Evolutionary conservation across 2,113 vertebrate genomes (phyloP).

Genomic region (Pachycephala philippinensis): DNA sequence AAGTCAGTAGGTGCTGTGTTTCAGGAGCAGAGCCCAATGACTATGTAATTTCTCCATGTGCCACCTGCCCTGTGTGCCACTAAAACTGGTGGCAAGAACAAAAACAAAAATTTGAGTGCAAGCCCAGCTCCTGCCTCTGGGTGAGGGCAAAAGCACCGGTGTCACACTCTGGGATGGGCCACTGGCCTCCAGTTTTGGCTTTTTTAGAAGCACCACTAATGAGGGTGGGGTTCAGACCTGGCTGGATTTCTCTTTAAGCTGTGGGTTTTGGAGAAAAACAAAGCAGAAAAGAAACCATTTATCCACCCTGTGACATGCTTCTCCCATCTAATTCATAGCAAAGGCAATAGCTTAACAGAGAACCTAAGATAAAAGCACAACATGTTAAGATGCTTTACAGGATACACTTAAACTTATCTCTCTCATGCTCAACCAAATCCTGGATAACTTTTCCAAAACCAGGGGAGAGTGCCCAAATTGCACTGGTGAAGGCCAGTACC

Average conservation of each 20-base stretch:
- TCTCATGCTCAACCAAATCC: not conserved
- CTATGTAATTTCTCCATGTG: rapidly evolving
- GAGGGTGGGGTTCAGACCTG: not conserved
- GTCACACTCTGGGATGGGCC: rapidly evolving
- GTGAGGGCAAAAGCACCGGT: not conserved
- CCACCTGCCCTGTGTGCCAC: not conserved
- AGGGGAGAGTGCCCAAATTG: not conserved
- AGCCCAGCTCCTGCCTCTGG: not conserved
- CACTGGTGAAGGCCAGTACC: not conserved
- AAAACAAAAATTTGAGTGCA: not conserved
- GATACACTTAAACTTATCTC: not conserved
- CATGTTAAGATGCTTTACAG: rapidly evolving
- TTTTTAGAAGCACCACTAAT: not conserved
- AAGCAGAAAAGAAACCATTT: not conserved
- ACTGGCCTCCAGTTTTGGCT: not conserved
- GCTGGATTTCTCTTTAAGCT: not conserved
- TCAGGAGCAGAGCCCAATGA: not conserved
- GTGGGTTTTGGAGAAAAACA: not conserved
- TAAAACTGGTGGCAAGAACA: not conserved
- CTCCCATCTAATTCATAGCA: not conserved
- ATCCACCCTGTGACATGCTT: not conserved
- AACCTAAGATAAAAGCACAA: not conserved
- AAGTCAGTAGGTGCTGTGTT: not conserved
- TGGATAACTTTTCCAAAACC: not conserved
- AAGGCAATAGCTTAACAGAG: not conserved